A percentile compares a stretch with the other conserved stretches of the same genome.
Evolutionary conservation across 35 echinoderm and acorn worm species (phyloP).

Genomic region (Diadema setosum): DNA sequence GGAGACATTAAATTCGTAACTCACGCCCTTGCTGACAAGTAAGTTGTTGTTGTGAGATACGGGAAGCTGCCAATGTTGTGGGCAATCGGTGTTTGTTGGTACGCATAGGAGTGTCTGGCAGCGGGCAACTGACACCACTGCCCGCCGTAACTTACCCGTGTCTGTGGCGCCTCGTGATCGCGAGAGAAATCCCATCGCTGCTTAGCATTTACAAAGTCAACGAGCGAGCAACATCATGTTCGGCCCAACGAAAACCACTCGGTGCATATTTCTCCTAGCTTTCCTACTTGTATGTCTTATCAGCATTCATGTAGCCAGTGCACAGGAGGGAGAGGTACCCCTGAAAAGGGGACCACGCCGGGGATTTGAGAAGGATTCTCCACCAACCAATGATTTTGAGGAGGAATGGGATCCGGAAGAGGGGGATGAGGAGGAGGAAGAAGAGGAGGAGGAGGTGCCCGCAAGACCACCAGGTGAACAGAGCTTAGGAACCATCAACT

Average conservation of each 20-base stretch:
- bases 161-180: too few relatives aligned
- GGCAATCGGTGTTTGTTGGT: too few relatives aligned
- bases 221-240: too few relatives aligned
- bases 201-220: too few relatives aligned
- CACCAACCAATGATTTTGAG: not conserved
- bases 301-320: not conserved
- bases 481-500: conserved; percentile 30
- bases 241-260: not conserved
- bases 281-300: not conserved
- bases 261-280: not conserved
- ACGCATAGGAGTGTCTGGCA: too few relatives aligned
- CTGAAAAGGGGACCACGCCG: not conserved
- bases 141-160: too few relatives aligned
- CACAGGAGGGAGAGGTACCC: not conserved
- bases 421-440: not conserved
- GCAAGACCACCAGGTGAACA: not conserved
- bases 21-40: too few relatives aligned
- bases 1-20: too few relatives aligned
- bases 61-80: too few relatives aligned
- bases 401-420: not conserved
- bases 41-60: too few relatives aligned
- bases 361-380: not conserved
- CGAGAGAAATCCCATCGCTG: too few relatives aligned
- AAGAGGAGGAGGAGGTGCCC: conserved; percentile 1
- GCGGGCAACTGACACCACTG: too few relatives aligned